Conservation (phyloP, 2,113 vertebrate species). For the Pelobates fuscus region DNA sequence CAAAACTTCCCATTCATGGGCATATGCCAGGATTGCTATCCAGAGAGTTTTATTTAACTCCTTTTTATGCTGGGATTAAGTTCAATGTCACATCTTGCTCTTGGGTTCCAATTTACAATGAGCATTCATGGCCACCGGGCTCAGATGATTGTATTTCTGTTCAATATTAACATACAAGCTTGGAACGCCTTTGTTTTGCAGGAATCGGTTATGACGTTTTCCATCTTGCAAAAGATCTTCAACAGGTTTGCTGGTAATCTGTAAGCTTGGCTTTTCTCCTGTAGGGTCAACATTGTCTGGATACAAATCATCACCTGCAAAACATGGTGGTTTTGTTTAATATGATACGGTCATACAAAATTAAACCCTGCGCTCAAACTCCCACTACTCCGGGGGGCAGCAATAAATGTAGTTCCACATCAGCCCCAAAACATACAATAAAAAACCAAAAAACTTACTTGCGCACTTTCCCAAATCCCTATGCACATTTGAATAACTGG, state of each 20-base stretch:
- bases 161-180: slow-evolving; percentile 60
- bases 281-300: slow-evolving; percentile 66
- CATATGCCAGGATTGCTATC: too few species aligned
- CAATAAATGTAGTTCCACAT: too few species aligned
- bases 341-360: too few species aligned
- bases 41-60: too few species aligned
- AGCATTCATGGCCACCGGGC: slow-evolving; percentile 55
- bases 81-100: slow-evolving; percentile 16
- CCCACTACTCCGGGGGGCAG: too few species aligned
- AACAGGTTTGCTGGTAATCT: slow-evolving; percentile 64
- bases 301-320: slow-evolving; percentile 75
- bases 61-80: too few species aligned
- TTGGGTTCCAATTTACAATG: neutral
- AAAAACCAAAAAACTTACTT: too few species aligned
- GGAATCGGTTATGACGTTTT: slow-evolving; percentile 62
- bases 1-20: too few species aligned
- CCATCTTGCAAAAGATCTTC: slow-evolving; percentile 67
- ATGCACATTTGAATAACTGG: too few species aligned
- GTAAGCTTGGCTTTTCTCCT: slow-evolving; percentile 55
- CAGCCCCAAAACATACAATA: too few species aligned
- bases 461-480: too few species aligned
- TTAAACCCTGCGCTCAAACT: too few species aligned
- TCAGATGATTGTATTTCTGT: slow-evolving; percentile 64
- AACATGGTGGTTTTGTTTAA: neutral
- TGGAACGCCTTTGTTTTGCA: slow-evolving; percentile 26